phyloP scores from a whole-genome alignment of 2,113 vertebrate species.

The Macaca mulatta region DNA sequence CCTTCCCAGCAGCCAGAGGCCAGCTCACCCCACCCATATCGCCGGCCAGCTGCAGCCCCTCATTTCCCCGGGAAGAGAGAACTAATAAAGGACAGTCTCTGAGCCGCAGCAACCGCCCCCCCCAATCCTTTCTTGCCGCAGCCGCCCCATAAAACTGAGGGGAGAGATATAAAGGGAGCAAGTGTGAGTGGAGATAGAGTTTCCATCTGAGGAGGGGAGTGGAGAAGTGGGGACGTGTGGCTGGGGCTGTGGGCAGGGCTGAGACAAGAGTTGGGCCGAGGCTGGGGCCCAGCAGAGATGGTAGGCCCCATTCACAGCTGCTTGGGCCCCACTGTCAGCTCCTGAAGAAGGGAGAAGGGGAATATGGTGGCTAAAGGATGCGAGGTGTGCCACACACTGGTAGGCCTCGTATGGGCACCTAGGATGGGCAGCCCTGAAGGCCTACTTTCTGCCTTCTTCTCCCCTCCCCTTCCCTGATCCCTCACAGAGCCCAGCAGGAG shows the following conservation, averaged over 20 bases:
- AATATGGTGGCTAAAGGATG: neutral
- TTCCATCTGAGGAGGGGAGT: conserved; percentile 51
- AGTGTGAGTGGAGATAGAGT: conserved; percentile 54
- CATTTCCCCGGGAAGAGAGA: conserved; percentile 61
- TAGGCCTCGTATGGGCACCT: neutral
- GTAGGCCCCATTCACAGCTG: neutral
- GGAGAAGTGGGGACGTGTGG: neutral
- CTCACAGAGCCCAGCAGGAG: neutral
- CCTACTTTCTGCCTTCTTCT: neutral
- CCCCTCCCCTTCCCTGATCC: neutral
- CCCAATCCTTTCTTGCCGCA: conserved; percentile 55
- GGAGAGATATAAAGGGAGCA: conserved; percentile 64
- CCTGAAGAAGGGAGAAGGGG: neutral
- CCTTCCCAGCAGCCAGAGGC: conserved; percentile 65
- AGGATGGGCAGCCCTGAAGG: neutral
- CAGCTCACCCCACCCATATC: conserved; percentile 63
- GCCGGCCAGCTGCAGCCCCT: conserved; percentile 61
- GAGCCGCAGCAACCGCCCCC: neutral
- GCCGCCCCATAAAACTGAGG: conserved; percentile 64
- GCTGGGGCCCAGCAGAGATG: neutral
- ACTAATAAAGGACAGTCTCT: conserved; percentile 71
- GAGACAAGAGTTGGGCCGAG: neutral
- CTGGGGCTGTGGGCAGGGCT: neutral
- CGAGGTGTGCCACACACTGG: neutral
- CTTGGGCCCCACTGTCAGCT: neutral